Percentiles rank a stretch among this genome's conserved stretches.
Evolutionary conservation across 2,797 vertebrate species (phyloP).

Genomic region (Gobio occitaniae): DNA sequence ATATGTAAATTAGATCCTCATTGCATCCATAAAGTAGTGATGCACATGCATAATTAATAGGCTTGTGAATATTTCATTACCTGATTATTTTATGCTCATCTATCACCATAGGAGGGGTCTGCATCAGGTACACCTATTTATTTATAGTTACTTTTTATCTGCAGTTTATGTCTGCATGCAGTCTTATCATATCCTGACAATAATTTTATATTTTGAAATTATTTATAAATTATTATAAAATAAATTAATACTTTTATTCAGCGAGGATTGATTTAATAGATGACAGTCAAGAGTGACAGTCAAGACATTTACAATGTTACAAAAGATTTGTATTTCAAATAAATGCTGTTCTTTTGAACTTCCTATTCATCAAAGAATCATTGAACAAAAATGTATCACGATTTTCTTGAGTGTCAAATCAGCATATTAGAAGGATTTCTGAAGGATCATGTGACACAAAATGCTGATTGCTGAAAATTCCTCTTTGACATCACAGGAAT

Average conservation of each 20-base stretch:
- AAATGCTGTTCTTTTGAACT: too few relatives aligned
- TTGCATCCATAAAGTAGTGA: slow-evolving; percentile 82
- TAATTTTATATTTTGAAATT: not conserved
- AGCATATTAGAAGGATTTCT: not conserved
- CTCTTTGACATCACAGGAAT: not conserved
- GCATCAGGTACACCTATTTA: slow-evolving; percentile 58
- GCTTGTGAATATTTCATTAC: slow-evolving; percentile 89
- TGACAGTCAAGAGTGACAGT: too few relatives aligned
- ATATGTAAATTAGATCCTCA: slow-evolving; percentile 84
- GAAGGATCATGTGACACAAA: not conserved
- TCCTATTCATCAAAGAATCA: too few relatives aligned
- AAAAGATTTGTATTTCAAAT: too few relatives aligned
- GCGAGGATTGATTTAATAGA: too few relatives aligned
- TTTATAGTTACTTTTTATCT: not conserved
- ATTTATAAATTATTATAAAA: not conserved
- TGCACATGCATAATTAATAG: slow-evolving; percentile 88
- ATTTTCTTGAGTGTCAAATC: too few relatives aligned
- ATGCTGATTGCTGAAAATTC: not conserved
- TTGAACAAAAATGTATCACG: too few relatives aligned
- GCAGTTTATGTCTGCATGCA: not conserved
- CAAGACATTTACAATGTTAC: too few relatives aligned
- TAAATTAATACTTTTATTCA: too few relatives aligned
- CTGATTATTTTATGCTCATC: slow-evolving; percentile 87
- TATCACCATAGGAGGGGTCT: slow-evolving; percentile 86
- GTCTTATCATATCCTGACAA: not conserved